Percentiles rank a stretch among this genome's conserved stretches.
These are phyloP conservation scores for Scleropages formosus DNA, from an alignment of 2,797 vertebrate species.

Conservation along the genomic window DNA sequence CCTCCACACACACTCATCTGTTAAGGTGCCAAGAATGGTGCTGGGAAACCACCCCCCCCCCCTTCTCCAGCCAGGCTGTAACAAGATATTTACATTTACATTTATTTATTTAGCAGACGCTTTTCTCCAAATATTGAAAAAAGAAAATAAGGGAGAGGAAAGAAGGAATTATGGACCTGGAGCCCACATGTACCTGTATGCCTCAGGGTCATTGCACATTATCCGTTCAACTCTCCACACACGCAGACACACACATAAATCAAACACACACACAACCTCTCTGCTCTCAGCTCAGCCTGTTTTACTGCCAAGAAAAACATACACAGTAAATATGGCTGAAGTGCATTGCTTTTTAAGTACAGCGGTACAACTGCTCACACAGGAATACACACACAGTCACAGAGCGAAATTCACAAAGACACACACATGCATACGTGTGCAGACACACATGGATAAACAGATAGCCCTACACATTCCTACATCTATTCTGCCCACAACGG, in stretches of 20 bases:
- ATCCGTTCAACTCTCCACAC: background rate
- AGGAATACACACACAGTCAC: too few species aligned
- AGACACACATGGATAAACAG: conserved; percentile 6
- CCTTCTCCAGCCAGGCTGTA: too few species aligned
- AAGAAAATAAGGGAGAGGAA: too few species aligned
- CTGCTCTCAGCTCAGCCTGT: conserved; percentile 14
- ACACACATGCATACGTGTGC: conserved; percentile 28
- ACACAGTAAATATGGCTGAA: background rate
- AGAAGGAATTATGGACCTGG: too few species aligned
- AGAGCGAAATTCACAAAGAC: conserved; percentile 30
- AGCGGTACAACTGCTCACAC: background rate
- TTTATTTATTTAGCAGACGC: too few species aligned
- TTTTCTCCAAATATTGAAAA: too few species aligned
- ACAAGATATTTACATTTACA: too few species aligned
- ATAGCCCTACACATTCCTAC: conserved; percentile 30
- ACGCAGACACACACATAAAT: background rate
- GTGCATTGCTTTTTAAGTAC: background rate
- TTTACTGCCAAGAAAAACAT: background rate
- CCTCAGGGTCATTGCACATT: too few species aligned
- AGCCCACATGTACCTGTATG: too few species aligned
- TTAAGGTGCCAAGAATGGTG: too few species aligned
- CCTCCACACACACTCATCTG: too few species aligned
- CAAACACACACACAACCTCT: conserved; percentile 7
- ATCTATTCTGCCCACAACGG: conserved; percentile 26
- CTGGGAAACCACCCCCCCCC: too few species aligned